Evolutionary conservation across 2,113 vertebrate genomes (phyloP).

Genomic region (Tursiops truncatus): DNA sequence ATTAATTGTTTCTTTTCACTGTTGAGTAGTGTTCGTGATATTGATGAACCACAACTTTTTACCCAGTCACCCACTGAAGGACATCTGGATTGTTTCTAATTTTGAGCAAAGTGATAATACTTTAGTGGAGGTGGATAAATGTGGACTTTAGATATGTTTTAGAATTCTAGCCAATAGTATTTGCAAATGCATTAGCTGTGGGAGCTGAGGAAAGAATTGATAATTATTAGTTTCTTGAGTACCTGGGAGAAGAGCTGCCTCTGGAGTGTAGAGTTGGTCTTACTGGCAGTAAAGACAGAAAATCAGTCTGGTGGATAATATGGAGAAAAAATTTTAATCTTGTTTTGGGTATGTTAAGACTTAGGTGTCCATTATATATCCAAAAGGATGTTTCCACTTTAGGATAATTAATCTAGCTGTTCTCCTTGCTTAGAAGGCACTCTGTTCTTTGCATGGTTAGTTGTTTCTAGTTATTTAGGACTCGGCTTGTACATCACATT

Average conservation of each 20-base stretch:
- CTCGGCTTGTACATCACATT: neutral
- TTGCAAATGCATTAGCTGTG: neutral
- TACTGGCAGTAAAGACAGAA: neutral
- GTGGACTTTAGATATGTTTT: neutral
- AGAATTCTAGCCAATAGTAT: neutral
- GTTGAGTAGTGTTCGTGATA: neutral
- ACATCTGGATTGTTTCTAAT: neutral
- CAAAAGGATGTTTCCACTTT: neutral
- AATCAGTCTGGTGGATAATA: neutral
- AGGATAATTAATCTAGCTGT: neutral
- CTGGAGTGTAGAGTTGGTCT: neutral
- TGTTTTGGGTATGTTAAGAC: neutral
- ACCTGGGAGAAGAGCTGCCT: neutral
- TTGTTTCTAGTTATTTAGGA: neutral
- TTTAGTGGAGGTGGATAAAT: neutral
- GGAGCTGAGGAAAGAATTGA: neutral
- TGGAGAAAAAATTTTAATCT: neutral
- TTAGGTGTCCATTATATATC: neutral
- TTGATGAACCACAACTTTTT: neutral
- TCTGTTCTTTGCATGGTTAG: neutral
- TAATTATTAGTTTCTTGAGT: neutral
- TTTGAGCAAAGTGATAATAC: neutral
- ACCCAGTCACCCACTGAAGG: neutral
- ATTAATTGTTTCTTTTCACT: neutral
- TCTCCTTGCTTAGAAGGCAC: neutral